Percentiles rank a stretch among this genome's conserved stretches.
Evolutionary conservation across 2,797 vertebrate species (phyloP).

Genomic region (Siniperca undulata): DNA sequence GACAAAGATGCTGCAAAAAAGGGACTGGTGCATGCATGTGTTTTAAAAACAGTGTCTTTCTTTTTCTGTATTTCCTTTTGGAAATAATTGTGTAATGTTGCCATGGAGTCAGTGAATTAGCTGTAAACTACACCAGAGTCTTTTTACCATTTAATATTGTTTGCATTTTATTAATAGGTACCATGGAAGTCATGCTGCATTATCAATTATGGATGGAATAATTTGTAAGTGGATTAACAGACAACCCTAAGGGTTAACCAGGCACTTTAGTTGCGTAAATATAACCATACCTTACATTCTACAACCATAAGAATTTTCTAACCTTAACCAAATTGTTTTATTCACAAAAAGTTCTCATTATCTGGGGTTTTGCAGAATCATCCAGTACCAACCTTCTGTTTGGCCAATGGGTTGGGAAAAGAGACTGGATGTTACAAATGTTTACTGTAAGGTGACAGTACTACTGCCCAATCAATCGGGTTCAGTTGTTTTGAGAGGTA

Average conservation of each 20-base stretch:
- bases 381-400: background rate
- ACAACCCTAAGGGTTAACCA: background rate
- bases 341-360: background rate
- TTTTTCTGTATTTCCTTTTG: background rate
- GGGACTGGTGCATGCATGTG: too few relatives aligned
- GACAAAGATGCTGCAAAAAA: too few relatives aligned
- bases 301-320: background rate
- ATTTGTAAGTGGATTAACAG: background rate
- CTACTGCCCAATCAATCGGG: constrained; percentile 17
- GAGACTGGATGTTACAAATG: constrained; percentile 1
- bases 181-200: background rate
- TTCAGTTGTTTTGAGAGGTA: constrained; percentile 47
- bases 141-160: background rate
- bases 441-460: background rate
- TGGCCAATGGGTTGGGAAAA: background rate
- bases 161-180: background rate
- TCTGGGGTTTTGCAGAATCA: background rate
- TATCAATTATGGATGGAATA: background rate
- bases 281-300: background rate
- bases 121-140: background rate
- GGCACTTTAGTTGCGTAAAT: background rate
- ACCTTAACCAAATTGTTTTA: background rate
- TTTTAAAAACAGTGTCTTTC: background rate
- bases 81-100: background rate
- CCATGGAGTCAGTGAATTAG: background rate